phyloP scores from a whole-genome alignment of 1,140 invertebrate genomes.

The Eumeta japonica region DNA sequence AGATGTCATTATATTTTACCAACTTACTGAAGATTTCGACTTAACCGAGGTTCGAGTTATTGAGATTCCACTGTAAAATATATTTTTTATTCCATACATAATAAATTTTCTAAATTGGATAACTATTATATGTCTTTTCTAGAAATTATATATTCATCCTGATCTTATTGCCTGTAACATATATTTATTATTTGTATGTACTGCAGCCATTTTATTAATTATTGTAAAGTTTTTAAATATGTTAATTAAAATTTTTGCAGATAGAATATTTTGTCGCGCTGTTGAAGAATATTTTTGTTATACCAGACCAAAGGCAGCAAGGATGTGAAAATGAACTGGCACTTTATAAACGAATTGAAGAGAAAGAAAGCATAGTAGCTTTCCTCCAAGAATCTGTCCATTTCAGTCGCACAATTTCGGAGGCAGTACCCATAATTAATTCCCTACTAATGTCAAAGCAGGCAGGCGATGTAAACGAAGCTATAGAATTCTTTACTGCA shows the following conservation, averaged over 20 bases:
- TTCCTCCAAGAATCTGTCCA: slow-evolving; percentile 64
- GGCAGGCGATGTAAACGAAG: slow-evolving; percentile 76
- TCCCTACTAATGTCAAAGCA: slow-evolving; percentile 73
- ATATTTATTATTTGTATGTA: no score
- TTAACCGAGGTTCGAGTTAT: no score
- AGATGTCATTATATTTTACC: no score
- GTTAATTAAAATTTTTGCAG: slow-evolving; percentile 18
- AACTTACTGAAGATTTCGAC: no score
- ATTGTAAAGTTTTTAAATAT: no score
- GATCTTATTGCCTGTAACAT: no score
- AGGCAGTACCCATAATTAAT: slow-evolving; percentile 69
- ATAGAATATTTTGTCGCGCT: slow-evolving; percentile 47
- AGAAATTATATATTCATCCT: no score
- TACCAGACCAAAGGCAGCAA: slow-evolving; percentile 31
- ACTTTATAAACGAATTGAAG: slow-evolving; percentile 42
- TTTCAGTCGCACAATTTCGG: slow-evolving; percentile 68
- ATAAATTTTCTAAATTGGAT: no score
- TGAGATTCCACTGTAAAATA: no score
- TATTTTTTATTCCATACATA: no score
- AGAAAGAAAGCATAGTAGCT: slow-evolving; percentile 57
- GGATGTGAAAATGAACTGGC: slow-evolving; percentile 44
- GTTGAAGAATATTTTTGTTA: slow-evolving; percentile 42
- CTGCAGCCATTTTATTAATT: neutral
- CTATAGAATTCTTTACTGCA: slow-evolving; percentile 80
- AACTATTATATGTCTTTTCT: no score